Conservation (phyloP, 2,113 vertebrate species). For the Strigops habroptila region DNA sequence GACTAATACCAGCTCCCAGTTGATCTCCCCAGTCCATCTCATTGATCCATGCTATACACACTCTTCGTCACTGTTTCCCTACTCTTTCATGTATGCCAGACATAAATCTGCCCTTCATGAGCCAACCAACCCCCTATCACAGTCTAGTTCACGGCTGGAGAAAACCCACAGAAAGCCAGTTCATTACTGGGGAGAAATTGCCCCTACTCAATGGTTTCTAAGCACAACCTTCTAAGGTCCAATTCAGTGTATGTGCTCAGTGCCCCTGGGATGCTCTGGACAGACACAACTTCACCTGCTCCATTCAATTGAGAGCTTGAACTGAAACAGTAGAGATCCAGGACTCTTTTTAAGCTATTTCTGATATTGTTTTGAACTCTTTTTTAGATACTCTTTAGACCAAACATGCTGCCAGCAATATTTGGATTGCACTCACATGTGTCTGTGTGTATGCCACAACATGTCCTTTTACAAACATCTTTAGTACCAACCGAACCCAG, state of each 20-base stretch:
- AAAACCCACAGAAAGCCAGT: background rate
- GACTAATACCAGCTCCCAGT: background rate
- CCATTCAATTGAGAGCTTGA: background rate
- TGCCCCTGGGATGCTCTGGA: background rate
- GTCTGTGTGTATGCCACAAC: background rate
- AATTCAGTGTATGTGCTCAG: accelerated
- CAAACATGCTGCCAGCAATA: background rate
- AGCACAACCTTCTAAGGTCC: background rate
- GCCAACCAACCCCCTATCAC: background rate
- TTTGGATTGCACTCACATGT: background rate
- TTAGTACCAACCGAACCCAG: background rate
- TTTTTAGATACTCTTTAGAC: background rate
- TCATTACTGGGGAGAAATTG: background rate
- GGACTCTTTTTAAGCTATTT: background rate
- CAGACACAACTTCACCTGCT: background rate
- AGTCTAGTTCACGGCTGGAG: background rate
- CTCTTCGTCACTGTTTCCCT: background rate
- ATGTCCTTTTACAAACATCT: background rate
- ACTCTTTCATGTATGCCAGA: background rate
- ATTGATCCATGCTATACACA: background rate
- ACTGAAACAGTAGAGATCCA: background rate
- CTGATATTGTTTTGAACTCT: background rate
- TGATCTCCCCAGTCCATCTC: background rate
- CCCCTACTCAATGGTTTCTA: background rate
- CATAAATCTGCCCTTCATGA: background rate